These are phyloP conservation scores for Triplophysa siluroides DNA, from an alignment of 2,113 vertebrate species.

Conservation along the genomic window DNA sequence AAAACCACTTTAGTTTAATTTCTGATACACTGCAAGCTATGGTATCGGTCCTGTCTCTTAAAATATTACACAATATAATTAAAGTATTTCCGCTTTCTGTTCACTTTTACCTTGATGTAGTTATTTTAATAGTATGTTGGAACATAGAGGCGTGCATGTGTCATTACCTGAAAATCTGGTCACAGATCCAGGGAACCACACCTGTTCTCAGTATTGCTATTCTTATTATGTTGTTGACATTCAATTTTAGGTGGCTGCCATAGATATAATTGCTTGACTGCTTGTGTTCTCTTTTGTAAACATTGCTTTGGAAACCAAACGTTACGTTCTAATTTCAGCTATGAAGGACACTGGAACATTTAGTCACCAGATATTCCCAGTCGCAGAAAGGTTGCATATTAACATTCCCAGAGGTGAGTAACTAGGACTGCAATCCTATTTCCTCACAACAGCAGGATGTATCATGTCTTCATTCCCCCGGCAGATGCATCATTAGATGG, in stretches of 20 bases:
- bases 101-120: neutral
- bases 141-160: neutral
- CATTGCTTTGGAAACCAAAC: neutral
- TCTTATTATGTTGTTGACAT: neutral
- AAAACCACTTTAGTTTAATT: neutral
- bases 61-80: neutral
- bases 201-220: neutral
- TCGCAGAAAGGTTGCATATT: conserved; percentile 11
- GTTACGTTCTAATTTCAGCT: neutral
- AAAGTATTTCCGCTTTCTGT: neutral
- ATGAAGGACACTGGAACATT: conserved; percentile 26
- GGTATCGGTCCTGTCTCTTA: neutral
- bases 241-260: conserved; percentile 20
- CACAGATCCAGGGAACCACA: conserved; percentile 14
- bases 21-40: neutral
- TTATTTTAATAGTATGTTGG: neutral
- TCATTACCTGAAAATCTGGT: neutral
- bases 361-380: neutral
- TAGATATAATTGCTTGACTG: conserved; percentile 7
- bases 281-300: conserved; percentile 8
- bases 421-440: neutral
- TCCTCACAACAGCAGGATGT: neutral
- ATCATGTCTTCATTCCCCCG: neutral
- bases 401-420: neutral
- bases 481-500: neutral